These are phyloP conservation scores for Aythya baeri DNA, from an alignment of 2,113 vertebrate species.

Conservation along the genomic window DNA sequence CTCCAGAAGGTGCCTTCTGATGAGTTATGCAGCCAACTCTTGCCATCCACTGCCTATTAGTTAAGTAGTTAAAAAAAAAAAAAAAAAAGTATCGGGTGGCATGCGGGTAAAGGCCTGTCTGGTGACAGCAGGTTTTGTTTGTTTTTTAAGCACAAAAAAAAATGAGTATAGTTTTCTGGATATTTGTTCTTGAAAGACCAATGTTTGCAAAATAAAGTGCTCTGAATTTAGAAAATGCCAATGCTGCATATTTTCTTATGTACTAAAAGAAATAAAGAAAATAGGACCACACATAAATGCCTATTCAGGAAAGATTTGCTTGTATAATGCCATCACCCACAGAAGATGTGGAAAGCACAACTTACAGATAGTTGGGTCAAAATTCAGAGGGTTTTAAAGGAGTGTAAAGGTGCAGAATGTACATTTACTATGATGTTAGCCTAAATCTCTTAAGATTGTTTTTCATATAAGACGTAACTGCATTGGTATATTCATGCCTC, in stretches of 20 bases:
- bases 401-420: not conserved
- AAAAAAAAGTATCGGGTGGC: not conserved
- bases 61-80: not conserved
- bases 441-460: not conserved
- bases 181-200: not conserved
- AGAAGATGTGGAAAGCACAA: not conserved
- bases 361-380: not conserved
- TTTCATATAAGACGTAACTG: not conserved
- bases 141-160: too few species aligned
- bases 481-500: not conserved
- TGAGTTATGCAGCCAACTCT: not conserved
- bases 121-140: not conserved
- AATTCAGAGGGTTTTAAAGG: not conserved
- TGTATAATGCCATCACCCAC: not conserved
- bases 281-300: not conserved
- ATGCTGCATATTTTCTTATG: not conserved
- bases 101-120: not conserved
- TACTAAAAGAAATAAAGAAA: not conserved
- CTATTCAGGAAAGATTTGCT: not conserved
- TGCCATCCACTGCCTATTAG: not conserved
- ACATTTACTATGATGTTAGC: fast-evolving
- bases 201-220: not conserved
- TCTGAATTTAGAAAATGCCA: not conserved
- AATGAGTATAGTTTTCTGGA: not conserved
- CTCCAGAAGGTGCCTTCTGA: not conserved